phyloP scores from a whole-genome alignment of 2,888 invertebrate species.

The Altica lythri region DNA sequence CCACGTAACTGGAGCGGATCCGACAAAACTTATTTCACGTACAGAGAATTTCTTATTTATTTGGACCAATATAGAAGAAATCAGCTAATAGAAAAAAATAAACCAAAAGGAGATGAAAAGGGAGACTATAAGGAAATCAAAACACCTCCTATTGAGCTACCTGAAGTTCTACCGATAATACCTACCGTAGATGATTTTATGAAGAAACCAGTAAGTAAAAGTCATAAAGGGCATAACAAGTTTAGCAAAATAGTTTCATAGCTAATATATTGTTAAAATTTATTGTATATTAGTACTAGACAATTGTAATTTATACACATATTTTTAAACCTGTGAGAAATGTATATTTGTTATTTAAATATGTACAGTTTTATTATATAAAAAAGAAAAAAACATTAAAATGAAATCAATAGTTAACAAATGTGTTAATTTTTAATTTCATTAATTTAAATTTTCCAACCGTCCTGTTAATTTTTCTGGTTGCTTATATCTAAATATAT shows the following conservation, averaged over 20 bases:
- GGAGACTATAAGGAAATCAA: neutral
- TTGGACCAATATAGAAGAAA: slow-evolving; percentile 65
- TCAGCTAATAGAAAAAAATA: slow-evolving; percentile 54
- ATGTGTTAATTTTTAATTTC: too few relatives aligned
- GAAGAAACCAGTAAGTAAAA: slow-evolving; percentile 53
- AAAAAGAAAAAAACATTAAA: too few relatives aligned
- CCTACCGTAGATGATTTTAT: slow-evolving; percentile 63
- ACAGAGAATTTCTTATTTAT: slow-evolving; percentile 70
- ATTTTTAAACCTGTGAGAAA: too few relatives aligned
- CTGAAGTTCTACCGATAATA: slow-evolving; percentile 57
- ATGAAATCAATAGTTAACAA: too few relatives aligned
- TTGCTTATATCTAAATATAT: too few relatives aligned
- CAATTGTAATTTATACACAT: too few relatives aligned
- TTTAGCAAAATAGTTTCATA: slow-evolving; percentile 42
- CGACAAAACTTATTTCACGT: slow-evolving; percentile 72
- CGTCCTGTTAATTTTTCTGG: too few relatives aligned
- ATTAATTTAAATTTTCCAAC: too few relatives aligned
- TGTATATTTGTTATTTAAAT: too few relatives aligned
- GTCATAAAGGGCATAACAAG: slow-evolving; percentile 40
- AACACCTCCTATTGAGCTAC: slow-evolving; percentile 13
- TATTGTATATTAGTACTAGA: too few relatives aligned
- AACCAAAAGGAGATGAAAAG: slow-evolving; percentile 16
- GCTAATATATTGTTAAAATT: slow-evolving; percentile 9
- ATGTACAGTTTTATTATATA: too few relatives aligned
- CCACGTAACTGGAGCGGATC: slow-evolving; percentile 73